Conservation (phyloP, 2,797 vertebrate species). For the Leptodactylus fallax region DNA sequence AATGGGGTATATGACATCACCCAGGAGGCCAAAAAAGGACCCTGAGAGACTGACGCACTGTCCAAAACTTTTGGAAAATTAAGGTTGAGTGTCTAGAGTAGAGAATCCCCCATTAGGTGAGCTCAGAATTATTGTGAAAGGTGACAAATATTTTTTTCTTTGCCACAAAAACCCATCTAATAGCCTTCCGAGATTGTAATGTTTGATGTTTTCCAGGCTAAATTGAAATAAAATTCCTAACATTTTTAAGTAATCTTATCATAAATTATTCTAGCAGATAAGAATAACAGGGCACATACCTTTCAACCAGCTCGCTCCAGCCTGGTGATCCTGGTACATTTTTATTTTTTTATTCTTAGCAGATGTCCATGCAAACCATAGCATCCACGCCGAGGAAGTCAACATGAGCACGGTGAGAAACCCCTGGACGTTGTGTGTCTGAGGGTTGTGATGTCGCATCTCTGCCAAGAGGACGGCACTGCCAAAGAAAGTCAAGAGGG, state of each 20-base stretch:
- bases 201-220: background rate
- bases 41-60: too few relatives aligned
- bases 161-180: too few relatives aligned
- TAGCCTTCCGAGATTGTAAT: too few relatives aligned
- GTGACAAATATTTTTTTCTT: too few relatives aligned
- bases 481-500: slow-evolving; percentile 63
- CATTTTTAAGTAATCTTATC: background rate
- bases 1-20: too few relatives aligned
- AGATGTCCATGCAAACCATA: slow-evolving; percentile 65
- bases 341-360: slow-evolving; percentile 55
- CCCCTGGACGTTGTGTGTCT: slow-evolving; percentile 55
- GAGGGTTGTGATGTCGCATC: slow-evolving; percentile 59
- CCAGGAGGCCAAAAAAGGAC: too few relatives aligned
- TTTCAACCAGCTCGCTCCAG: slow-evolving; percentile 67
- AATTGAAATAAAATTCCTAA: background rate
- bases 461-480: slow-evolving; percentile 65
- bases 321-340: slow-evolving; percentile 65
- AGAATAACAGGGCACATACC: slow-evolving; percentile 44
- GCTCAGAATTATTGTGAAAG: too few relatives aligned
- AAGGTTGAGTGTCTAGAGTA: too few relatives aligned
- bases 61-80: too few relatives aligned
- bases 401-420: slow-evolving; percentile 65
- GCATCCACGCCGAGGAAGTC: slow-evolving; percentile 66
- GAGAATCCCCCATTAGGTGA: too few relatives aligned
- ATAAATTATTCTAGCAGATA: background rate